Percentiles rank a stretch among this genome's conserved stretches.
phyloP scores from a whole-genome alignment of 2,797 vertebrate species.

The Phalloptychus januarius region DNA sequence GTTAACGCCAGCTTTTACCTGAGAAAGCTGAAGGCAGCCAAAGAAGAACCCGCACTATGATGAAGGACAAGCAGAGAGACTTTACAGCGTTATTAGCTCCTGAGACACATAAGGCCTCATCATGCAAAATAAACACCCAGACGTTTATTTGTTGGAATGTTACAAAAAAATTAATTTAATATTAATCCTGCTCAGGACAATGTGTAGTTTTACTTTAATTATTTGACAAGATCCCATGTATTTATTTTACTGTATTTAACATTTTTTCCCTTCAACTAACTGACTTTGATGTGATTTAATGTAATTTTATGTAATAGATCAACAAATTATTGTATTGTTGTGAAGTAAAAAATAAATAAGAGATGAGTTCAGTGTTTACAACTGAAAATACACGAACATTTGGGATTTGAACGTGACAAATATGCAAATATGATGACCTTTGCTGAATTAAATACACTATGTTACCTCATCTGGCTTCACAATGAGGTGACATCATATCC shows the following conservation, averaged over 20 bases:
- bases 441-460: neutral
- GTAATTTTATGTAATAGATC: neutral
- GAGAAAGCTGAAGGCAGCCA: constrained; percentile 24
- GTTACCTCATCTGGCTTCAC: neutral
- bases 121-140: neutral
- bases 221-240: neutral
- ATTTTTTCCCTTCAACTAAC: neutral
- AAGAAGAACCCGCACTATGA: neutral
- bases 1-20: constrained; percentile 49
- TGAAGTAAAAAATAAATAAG: neutral
- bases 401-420: neutral
- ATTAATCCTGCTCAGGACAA: constrained; percentile 17
- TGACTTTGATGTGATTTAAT: neutral
- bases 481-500: neutral
- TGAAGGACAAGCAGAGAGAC: constrained; percentile 5
- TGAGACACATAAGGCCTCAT: neutral
- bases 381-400: neutral
- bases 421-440: neutral
- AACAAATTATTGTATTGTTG: neutral
- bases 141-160: neutral
- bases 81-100: constrained; percentile 46
- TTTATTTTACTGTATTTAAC: neutral
- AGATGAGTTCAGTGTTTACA: neutral
- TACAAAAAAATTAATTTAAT: constrained; percentile 18
- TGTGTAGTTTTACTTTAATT: neutral